Conservation (phyloP, 2,113 vertebrate species). For the Cottus gobio region DNA sequence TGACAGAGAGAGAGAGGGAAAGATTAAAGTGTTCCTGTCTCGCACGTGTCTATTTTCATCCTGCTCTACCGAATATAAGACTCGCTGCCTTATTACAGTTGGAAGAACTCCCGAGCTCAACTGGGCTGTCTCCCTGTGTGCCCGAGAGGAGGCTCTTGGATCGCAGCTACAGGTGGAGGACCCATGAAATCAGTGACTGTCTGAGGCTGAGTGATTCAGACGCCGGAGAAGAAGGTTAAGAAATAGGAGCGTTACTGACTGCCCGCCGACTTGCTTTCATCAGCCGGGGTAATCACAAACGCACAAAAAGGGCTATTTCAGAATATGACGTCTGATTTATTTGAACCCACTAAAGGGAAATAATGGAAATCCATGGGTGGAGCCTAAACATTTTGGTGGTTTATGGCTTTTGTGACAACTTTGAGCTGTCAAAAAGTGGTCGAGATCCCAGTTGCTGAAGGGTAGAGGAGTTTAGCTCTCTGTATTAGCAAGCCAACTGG, state of each 20-base stretch:
- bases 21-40: slow-evolving; percentile 76
- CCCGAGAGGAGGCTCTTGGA: slow-evolving; percentile 36
- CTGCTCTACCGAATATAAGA: slow-evolving; percentile 64
- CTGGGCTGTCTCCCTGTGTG: slow-evolving; percentile 32
- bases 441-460: neutral
- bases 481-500: neutral
- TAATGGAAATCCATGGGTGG: neutral
- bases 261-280: neutral
- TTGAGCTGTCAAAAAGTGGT: neutral
- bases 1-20: slow-evolving; percentile 51
- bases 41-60: slow-evolving; percentile 78
- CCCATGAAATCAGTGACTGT: slow-evolving; percentile 21
- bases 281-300: neutral
- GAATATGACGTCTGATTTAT: neutral
- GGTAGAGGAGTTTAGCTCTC: neutral
- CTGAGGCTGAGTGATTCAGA: slow-evolving; percentile 24
- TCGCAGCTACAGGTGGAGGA: slow-evolving; percentile 26
- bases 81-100: slow-evolving; percentile 71
- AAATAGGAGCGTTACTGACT: slow-evolving; percentile 10
- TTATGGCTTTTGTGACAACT: neutral
- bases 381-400: neutral
- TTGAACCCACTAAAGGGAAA: neutral
- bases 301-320: neutral
- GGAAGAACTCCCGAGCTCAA: slow-evolving; percentile 52
- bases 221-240: slow-evolving; percentile 24